Evolutionary conservation across 2,113 vertebrate genomes (phyloP).

Genomic region (Elephantulus edwardii): DNA sequence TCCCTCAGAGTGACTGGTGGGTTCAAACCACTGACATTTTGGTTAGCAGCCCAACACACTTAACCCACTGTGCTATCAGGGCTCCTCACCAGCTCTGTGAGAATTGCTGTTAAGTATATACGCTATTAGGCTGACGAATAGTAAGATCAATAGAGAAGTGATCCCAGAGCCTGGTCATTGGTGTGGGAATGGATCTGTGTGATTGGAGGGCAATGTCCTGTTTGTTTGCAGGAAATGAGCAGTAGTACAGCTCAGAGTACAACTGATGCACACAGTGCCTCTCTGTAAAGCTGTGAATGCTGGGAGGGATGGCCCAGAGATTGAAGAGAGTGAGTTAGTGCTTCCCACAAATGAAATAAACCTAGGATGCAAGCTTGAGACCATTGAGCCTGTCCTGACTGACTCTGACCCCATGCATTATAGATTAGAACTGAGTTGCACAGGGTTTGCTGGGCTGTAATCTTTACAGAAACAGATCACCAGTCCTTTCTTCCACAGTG

Average conservation of each 20-base stretch:
- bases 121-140: slow-evolving; percentile 22
- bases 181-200: not conserved
- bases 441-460: not conserved
- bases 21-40: too few relatives aligned
- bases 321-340: not conserved
- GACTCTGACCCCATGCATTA: not conserved
- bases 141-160: slow-evolving; percentile 39
- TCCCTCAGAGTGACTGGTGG: too few relatives aligned
- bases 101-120: slow-evolving; percentile 64
- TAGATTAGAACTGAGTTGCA: not conserved
- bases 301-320: not conserved
- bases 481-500: not conserved
- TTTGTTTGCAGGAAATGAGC: not conserved
- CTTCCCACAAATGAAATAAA: not conserved
- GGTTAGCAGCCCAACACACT: too few relatives aligned
- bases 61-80: too few relatives aligned
- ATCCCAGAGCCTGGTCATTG: slow-evolving; percentile 13
- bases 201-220: slow-evolving; percentile 6
- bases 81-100: slow-evolving; percentile 42
- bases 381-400: not conserved
- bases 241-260: not conserved
- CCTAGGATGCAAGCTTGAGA: too few relatives aligned
- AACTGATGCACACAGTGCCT: not conserved
- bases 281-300: not conserved
- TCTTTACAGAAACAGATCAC: not conserved